A percentile compares a stretch with the other conserved stretches of the same genome.
These are phyloP conservation scores for Octomys mimax DNA, from an alignment of 2,797 vertebrate genomes.

Conservation along the genomic window DNA sequence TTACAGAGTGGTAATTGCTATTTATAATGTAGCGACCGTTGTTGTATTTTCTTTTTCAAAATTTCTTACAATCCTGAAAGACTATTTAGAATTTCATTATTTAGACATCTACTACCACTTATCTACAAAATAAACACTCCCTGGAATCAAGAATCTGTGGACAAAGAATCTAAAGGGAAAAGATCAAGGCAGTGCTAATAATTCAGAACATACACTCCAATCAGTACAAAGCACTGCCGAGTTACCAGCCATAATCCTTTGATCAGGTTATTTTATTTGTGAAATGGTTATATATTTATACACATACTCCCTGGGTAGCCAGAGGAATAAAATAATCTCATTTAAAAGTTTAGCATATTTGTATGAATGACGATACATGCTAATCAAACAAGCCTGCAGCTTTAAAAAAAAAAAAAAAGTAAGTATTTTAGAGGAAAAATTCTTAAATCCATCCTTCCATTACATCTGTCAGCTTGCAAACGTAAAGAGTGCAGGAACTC, in stretches of 20 bases:
- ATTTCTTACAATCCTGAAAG: not conserved
- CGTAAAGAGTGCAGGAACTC: not conserved
- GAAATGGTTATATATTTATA: not conserved
- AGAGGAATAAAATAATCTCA: constrained; percentile 5
- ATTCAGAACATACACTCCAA: not conserved
- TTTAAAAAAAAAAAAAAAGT: constrained; percentile 24
- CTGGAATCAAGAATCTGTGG: not conserved
- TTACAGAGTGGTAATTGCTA: not conserved
- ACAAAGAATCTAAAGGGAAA: constrained; percentile 18
- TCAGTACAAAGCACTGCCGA: not conserved
- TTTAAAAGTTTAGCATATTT: not conserved
- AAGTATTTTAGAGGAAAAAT: not conserved
- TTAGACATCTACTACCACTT: not conserved
- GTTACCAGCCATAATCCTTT: not conserved
- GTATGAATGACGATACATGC: not conserved
- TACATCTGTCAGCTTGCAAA: not conserved
- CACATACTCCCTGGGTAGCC: not conserved
- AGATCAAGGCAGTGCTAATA: not conserved
- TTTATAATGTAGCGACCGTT: not conserved
- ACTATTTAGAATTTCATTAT: constrained; percentile 18
- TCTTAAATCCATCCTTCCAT: constrained; percentile 14
- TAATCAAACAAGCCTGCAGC: not conserved
- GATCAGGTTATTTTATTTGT: constrained; percentile 38
- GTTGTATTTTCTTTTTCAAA: constrained; percentile 26
- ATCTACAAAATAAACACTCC: constrained; percentile 10